phyloP scores from a whole-genome alignment of 2,113 vertebrate species.

The Petaurus breviceps region DNA sequence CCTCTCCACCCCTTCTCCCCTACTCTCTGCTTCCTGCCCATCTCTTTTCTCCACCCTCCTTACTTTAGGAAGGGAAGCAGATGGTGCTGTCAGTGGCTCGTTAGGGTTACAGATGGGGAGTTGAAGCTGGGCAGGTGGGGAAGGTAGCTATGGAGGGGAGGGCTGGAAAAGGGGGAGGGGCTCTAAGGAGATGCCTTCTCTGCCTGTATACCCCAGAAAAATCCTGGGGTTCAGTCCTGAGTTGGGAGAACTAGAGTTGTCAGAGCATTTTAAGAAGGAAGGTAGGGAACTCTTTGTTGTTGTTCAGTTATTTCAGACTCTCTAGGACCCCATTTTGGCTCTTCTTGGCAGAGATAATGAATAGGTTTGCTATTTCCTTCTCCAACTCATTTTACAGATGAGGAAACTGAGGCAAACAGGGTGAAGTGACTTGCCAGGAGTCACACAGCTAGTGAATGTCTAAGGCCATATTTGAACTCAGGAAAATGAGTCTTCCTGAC shows the following conservation, averaged over 20 bases:
- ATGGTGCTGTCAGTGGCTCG: conserved; percentile 22
- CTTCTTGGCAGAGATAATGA: not conserved
- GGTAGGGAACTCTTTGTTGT: no score
- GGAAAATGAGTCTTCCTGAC: not conserved
- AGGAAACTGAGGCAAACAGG: not conserved
- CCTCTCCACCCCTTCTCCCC: not conserved
- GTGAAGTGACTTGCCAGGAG: not conserved
- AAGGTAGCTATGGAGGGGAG: not conserved
- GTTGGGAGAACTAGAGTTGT: no score
- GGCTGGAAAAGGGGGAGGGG: not conserved
- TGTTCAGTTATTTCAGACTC: not conserved
- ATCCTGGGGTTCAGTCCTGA: not conserved
- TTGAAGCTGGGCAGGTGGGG: not conserved
- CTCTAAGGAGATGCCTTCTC: not conserved
- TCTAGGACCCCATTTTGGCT: not conserved
- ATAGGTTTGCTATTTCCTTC: not conserved
- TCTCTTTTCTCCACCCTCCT: not conserved
- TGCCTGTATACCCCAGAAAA: not conserved
- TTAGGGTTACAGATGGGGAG: conserved; percentile 55
- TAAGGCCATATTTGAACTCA: not conserved
- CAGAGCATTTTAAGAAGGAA: not conserved
- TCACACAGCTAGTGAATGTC: not conserved
- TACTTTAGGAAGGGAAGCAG: conserved; percentile 54
- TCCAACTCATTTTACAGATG: not conserved
- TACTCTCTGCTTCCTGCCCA: not conserved